phyloP scores from a whole-genome alignment of 2,797 vertebrate genomes.

The Sebastes itinus region DNA sequence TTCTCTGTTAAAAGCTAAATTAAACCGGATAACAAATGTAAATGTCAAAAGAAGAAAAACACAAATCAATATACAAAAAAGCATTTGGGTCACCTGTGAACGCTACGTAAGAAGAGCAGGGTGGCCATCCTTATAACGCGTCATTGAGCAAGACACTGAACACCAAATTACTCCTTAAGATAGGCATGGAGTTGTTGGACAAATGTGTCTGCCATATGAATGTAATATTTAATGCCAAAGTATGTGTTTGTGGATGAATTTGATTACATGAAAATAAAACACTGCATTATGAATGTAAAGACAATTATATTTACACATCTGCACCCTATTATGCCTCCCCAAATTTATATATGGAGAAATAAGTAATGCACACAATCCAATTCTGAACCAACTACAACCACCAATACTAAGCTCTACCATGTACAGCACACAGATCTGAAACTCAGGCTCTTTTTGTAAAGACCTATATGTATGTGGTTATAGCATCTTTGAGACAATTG shows the following conservation, averaged over 20 bases:
- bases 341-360: background rate
- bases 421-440: background rate
- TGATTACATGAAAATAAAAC: background rate
- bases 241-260: background rate
- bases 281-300: background rate
- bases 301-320: background rate
- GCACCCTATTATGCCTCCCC: background rate
- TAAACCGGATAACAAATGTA: background rate
- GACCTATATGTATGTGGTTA: background rate
- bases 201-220: background rate
- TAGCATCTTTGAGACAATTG: background rate
- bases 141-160: background rate
- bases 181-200: background rate
- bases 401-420: background rate
- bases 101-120: accelerated
- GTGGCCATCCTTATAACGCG: background rate
- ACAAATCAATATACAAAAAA: background rate
- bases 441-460: background rate
- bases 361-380: background rate
- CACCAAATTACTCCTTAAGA: background rate
- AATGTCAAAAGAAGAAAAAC: background rate
- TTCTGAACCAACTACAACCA: background rate
- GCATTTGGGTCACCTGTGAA: background rate
- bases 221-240: background rate
- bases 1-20: background rate